Conservation (phyloP, 2,113 vertebrate species). For the Nothocercus nigrocapillus region DNA sequence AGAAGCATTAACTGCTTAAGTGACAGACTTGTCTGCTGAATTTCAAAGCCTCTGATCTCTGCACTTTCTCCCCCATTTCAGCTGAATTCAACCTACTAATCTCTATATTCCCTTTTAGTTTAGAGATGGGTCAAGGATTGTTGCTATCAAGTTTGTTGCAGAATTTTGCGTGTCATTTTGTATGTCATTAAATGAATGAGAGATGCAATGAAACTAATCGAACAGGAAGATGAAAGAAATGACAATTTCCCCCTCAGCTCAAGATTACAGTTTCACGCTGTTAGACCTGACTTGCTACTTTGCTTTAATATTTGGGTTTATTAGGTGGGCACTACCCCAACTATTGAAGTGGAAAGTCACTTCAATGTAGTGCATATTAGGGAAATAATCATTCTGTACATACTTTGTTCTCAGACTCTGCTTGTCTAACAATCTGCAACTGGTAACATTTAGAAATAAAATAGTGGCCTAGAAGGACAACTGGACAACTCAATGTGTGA, state of each 20-base stretch:
- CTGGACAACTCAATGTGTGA: background rate
- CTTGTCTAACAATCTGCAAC: background rate
- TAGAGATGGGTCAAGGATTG: background rate
- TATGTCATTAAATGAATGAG: background rate
- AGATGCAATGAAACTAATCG: background rate
- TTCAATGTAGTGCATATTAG: background rate
- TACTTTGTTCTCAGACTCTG: background rate
- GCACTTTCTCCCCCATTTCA: background rate
- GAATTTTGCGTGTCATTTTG: background rate
- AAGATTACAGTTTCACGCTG: background rate
- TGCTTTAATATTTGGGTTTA: background rate
- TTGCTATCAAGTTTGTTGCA: background rate
- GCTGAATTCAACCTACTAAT: background rate
- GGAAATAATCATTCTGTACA: background rate
- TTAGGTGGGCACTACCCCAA: background rate
- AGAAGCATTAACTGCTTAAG: background rate
- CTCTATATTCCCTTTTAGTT: background rate
- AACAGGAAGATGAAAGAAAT: background rate
- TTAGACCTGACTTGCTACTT: background rate
- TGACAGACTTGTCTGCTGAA: background rate
- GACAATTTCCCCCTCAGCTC: background rate
- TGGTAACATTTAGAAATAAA: background rate
- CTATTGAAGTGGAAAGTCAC: background rate
- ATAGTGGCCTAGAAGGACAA: background rate
- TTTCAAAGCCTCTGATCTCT: background rate